A percentile compares a stretch with the other conserved stretches of the same genome.
Conservation (phyloP, 1,140 invertebrate species). For the Pomacea maculata region DNA sequence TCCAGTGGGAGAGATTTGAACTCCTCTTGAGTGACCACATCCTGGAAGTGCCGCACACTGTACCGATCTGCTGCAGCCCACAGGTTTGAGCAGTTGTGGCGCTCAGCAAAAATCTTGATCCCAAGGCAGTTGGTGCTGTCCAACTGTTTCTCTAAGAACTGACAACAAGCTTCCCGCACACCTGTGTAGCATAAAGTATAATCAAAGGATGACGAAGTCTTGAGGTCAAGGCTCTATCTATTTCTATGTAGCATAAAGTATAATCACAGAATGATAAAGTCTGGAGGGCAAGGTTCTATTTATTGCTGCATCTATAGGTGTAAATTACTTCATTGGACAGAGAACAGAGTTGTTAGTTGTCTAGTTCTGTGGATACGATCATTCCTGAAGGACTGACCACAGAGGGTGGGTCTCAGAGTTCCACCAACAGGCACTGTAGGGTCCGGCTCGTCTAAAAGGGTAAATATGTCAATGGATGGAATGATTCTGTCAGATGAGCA, state of each 20-base stretch:
- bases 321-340: too few relatives aligned
- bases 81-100: constrained; percentile 52
- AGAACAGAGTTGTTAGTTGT: too few relatives aligned
- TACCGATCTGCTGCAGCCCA: constrained; percentile 51
- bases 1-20: constrained; percentile 54
- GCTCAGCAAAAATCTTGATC: constrained; percentile 66
- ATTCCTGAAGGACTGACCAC: too few relatives aligned
- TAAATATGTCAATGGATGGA: too few relatives aligned
- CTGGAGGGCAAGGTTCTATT: too few relatives aligned
- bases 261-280: too few relatives aligned
- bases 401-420: too few relatives aligned
- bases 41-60: constrained; percentile 57
- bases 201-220: neutral
- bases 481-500: too few relatives aligned
- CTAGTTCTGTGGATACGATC: too few relatives aligned
- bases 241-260: neutral
- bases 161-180: constrained; percentile 60
- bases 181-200: constrained; percentile 49
- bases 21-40: constrained; percentile 58
- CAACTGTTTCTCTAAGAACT: constrained; percentile 60
- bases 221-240: neutral
- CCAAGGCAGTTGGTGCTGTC: constrained; percentile 60
- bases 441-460: too few relatives aligned
- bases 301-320: too few relatives aligned
- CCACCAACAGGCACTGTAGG: too few relatives aligned